Percentiles rank a stretch among this genome's conserved stretches.
phyloP scores from a whole-genome alignment of 2,797 vertebrate species.

The Rhinogobio ventralis region DNA sequence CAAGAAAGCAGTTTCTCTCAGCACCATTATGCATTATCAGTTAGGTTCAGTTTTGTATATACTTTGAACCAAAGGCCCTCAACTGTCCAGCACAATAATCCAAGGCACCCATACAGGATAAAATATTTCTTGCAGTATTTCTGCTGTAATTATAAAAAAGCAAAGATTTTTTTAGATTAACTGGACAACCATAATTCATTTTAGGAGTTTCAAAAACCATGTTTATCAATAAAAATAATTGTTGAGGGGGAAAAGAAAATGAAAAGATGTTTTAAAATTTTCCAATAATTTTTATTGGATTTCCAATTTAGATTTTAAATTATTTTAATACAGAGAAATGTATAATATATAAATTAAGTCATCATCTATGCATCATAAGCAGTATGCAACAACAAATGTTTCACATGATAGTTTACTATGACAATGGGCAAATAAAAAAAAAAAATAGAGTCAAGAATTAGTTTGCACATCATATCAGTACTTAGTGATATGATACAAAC shows the following conservation, averaged over 20 bases:
- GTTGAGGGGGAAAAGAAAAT: background rate
- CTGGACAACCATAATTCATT: too few species aligned
- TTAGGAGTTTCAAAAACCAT: background rate
- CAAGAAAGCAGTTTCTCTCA: constrained; percentile 10
- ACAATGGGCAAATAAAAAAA: background rate
- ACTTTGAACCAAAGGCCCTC: background rate
- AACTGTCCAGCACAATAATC: background rate
- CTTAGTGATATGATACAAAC: background rate
- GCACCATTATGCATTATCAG: background rate
- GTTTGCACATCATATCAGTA: background rate
- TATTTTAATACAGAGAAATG: too few species aligned
- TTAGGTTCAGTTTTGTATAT: background rate
- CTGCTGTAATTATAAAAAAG: too few species aligned
- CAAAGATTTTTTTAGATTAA: too few species aligned
- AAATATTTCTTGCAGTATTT: too few species aligned
- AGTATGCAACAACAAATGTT: background rate
- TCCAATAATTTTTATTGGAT: too few species aligned
- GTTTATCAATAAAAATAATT: background rate
- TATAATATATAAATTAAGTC: too few species aligned
- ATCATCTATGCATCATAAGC: too few species aligned
- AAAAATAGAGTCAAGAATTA: background rate
- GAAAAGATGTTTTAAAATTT: too few species aligned
- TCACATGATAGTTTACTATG: background rate
- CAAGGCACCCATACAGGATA: too few species aligned
- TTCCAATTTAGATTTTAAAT: too few species aligned